Evolutionary conservation across 2,888 invertebrate species (phyloP), one percentile per base, ranked within the genome.

Genomic region (Conchocele bisecta): DNA sequence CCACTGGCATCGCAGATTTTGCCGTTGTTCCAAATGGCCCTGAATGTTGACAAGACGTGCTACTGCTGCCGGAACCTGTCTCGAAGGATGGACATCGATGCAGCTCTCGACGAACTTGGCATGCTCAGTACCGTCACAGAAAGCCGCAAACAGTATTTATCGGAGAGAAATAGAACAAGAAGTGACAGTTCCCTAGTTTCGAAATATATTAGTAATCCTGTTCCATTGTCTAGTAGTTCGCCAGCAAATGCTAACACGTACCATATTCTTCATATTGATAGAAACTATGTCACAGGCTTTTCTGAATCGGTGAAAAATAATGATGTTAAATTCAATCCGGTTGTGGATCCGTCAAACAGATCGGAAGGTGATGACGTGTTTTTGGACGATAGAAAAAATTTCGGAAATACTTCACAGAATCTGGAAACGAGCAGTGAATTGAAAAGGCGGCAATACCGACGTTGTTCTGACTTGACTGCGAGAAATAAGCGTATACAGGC

Each of bases 111-210:
- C 75, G 89, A 89, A 68, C 82, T 89, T 22, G 89, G 88, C 39
- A 89, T 89, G 88, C 83, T 89, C 37, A 89, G 89, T 70, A 77
- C 85, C 3, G 83, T 86, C 1, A 87, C 88, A 20, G 85, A 88
- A 33, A 87, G 88, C 60, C 79, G 89, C 5, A 81, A 79, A 44
- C 85, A 89, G 63, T 88, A 76, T 69, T 57, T 87, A 7, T 71
- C 75, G 39, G 88, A 88, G 63, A 48, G 83, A 46, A 79, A 75
- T 44, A 65, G 83, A 15, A 79, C 81, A 3, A 75, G 79, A 35
- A 86, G 83, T 70, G 84, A 85, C 42, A 70, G 77, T 57, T 72
- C 67, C 6, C 28, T 73, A 17, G 22, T 60, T 5, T 41, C 63
- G 1, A 77, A 77, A 44, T 64, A 54, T 17, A 39, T 39, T 20